Evolutionary conservation across 2,888 invertebrate species (phyloP).

Genomic region (Coecobrya sp.): DNA sequence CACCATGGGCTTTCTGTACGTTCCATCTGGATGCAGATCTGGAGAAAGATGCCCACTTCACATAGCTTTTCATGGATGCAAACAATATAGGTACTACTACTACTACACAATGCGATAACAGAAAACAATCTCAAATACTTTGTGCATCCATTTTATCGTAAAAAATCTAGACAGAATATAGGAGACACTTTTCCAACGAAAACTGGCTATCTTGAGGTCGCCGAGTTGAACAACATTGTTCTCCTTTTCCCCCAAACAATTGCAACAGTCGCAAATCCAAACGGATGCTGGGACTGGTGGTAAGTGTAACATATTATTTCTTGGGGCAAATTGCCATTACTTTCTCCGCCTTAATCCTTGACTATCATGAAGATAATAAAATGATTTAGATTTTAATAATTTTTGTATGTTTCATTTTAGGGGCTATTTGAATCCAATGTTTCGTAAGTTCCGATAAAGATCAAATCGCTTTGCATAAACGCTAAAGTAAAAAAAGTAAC

Average conservation of each 20-base stretch:
- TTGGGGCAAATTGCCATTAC: neutral
- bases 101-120: neutral
- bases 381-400: neutral
- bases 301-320: slow-evolving; percentile 29
- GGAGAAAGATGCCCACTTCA: slow-evolving; percentile 84
- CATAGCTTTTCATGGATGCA: slow-evolving; percentile 86
- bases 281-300: slow-evolving; percentile 86
- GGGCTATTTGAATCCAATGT: slow-evolving; percentile 82
- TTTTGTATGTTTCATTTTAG: slow-evolving; percentile 41
- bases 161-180: slow-evolving; percentile 59
- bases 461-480: neutral
- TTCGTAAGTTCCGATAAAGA: slow-evolving; percentile 73
- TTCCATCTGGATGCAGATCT: slow-evolving; percentile 84
- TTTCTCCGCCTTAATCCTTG: neutral
- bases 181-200: slow-evolving; percentile 83
- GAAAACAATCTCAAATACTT: no score
- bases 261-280: slow-evolving; percentile 76
- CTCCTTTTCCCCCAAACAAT: slow-evolving; percentile 85
- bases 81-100: slow-evolving; percentile 81
- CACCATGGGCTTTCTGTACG: slow-evolving; percentile 82
- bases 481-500: neutral
- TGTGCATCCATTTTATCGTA: no score
- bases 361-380: neutral
- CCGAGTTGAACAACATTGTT: slow-evolving; percentile 84
- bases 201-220: slow-evolving; percentile 84